Evolutionary conservation across 2,888 invertebrate species (phyloP), one percentile per base, ranked within the genome.

Genomic region (Ophioninae sp.): DNA sequence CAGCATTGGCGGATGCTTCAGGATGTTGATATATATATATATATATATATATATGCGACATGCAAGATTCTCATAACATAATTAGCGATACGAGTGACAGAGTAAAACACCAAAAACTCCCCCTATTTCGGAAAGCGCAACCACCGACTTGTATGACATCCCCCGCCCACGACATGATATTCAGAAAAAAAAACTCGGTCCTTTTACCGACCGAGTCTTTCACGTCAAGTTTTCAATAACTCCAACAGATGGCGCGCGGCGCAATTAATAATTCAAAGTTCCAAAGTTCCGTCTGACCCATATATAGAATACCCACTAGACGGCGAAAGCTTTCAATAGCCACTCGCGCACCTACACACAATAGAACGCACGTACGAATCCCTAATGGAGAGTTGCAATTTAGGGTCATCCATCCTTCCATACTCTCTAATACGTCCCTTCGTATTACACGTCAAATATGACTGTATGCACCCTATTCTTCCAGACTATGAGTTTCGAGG

Each of bases 221-320:
- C 5, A 17, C 6, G 6, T 1, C 6, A 17, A 1, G 41, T 22
- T 65, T 13, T 20, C 30, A 6, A 23, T 59, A 71, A 39, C 22
- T 6, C 74, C 30, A 23, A 39, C 30, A 75, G 58, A 63, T 69
- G 71, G 75, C 69, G 68, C 44, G 41, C 17, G n/a, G 63, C n/a
- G 6, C 0, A 58, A 56, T 71, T 39, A 59, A 71, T 6, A 22
- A 63, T 61, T 44, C 73, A 63, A 73, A 73, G 73, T n/a, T 41
- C 23, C 71, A 63, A 56, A 67, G n/a, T 67, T 37, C 37, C 72
- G 76, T 72, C 59, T 81, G 81, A 81, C 81, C 81, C 17, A 17
- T 81, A 81, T 77, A 81, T 77, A 81, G 76, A 67, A 77, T 76
- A 72, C 77, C 76, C 77, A 77, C 65, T 72, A 65, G 81, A 65